A percentile compares a stretch with the other conserved stretches of the same genome.
phyloP scores from a whole-genome alignment of 2,113 vertebrate species.

The Dendrocopos noguchii region DNA sequence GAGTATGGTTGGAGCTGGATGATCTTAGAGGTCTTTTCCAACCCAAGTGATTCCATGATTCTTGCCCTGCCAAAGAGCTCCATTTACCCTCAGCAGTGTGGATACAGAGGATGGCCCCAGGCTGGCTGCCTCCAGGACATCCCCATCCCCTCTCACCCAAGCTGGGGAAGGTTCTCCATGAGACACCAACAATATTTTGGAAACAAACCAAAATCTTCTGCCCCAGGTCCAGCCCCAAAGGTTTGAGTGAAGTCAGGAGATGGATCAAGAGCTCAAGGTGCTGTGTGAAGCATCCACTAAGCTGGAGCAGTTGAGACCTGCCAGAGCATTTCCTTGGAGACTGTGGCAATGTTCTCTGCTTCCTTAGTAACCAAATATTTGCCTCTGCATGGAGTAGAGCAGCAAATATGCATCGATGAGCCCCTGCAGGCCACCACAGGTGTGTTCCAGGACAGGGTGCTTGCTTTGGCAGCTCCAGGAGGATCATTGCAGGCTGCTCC shows the following conservation, averaged over 20 bases:
- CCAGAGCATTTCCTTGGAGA: background rate
- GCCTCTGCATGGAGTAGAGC: background rate
- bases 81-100: rapidly evolving
- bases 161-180: background rate
- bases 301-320: background rate
- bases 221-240: background rate
- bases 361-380: slow-evolving; percentile 52
- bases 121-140: background rate
- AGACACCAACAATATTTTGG: background rate
- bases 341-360: background rate
- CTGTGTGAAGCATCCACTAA: background rate
- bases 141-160: background rate
- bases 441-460: rapidly evolving
- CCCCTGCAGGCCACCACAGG: background rate
- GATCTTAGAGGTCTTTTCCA: no score
- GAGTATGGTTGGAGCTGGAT: no score
- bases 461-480: background rate
- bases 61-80: rapidly evolving
- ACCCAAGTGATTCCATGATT: no score
- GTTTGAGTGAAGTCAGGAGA: background rate
- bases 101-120: background rate
- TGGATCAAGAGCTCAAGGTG: background rate
- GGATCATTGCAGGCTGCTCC: background rate
- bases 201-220: background rate
- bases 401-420: background rate